Evolutionary conservation across 2,797 vertebrate species (phyloP).

Genomic region (Emydoidea blandingii): DNA sequence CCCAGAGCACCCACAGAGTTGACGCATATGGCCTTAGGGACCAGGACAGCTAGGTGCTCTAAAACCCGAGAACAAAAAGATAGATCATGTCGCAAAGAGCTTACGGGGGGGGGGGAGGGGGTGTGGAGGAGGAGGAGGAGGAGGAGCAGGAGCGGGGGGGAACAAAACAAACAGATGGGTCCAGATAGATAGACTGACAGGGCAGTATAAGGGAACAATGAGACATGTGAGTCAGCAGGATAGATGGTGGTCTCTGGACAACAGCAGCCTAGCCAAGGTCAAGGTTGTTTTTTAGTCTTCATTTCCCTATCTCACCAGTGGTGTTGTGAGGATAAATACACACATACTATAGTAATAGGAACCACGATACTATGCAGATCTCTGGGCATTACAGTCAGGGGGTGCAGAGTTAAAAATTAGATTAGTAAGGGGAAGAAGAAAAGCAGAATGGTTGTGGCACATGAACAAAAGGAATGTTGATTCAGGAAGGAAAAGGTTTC

Average conservation of each 20-base stretch:
- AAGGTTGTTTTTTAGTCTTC: not conserved
- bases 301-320: not conserved
- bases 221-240: not conserved
- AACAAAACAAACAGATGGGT: not conserved
- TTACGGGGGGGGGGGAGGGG: not conserved
- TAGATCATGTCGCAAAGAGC: not conserved
- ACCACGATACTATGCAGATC: accelerated
- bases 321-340: not conserved
- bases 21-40: no score
- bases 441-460: not conserved
- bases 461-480: conserved; percentile 55
- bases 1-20: no score
- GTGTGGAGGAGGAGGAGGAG: no score
- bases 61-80: not conserved
- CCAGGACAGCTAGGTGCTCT: not conserved
- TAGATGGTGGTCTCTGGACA: not conserved
- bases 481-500: conserved; percentile 50
- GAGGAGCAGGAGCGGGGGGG: no score
- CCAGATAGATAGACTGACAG: not conserved
- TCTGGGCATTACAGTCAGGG: not conserved
- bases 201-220: not conserved
- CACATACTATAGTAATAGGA: not conserved
- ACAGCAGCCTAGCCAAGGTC: not conserved
- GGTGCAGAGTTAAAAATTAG: not conserved
- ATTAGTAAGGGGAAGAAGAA: not conserved